A percentile compares a stretch with the other conserved stretches of the same genome.
Evolutionary conservation across 2,797 vertebrate genomes (phyloP).

Genomic region (Rhodeus uyekii): DNA sequence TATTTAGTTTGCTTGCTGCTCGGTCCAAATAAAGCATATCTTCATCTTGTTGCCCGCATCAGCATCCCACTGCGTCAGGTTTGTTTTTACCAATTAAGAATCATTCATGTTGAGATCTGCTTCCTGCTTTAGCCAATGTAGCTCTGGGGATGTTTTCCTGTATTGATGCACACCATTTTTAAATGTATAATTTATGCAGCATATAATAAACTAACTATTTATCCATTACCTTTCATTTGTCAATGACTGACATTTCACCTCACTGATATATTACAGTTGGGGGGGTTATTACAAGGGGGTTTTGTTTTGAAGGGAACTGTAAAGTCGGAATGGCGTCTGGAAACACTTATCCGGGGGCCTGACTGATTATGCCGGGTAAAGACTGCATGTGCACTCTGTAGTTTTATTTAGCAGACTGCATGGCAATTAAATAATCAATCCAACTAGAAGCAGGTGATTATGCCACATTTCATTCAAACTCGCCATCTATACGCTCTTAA

Average conservation of each 20-base stretch:
- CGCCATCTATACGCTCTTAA: not conserved
- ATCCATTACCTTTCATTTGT: conserved; percentile 8
- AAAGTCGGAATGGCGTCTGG: conserved; percentile 44
- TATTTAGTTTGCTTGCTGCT: conserved; percentile 51
- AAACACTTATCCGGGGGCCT: conserved; percentile 50
- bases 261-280: conserved; percentile 10
- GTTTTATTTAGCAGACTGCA: conserved; percentile 43
- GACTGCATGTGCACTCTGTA: conserved; percentile 17
- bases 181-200: not conserved
- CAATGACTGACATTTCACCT: conserved; percentile 27
- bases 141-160: not conserved
- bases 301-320: conserved; percentile 48
- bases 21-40: conserved; percentile 49
- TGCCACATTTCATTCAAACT: conserved; percentile 21
- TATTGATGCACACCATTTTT: not conserved
- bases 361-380: conserved; percentile 27
- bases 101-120: conserved; percentile 32
- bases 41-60: not conserved
- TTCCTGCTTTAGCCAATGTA: not conserved
- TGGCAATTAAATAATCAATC: conserved; percentile 27
- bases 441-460: conserved; percentile 37
- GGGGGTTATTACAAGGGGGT: conserved; percentile 48
- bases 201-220: not conserved
- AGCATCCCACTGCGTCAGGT: not conserved
- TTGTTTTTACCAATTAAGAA: conserved; percentile 43